Percentiles rank a stretch among this genome's conserved stretches.
phyloP scores from a whole-genome alignment of 37 sponge, comb jelly and placozoan genomes.

The Geodia barretti region DNA sequence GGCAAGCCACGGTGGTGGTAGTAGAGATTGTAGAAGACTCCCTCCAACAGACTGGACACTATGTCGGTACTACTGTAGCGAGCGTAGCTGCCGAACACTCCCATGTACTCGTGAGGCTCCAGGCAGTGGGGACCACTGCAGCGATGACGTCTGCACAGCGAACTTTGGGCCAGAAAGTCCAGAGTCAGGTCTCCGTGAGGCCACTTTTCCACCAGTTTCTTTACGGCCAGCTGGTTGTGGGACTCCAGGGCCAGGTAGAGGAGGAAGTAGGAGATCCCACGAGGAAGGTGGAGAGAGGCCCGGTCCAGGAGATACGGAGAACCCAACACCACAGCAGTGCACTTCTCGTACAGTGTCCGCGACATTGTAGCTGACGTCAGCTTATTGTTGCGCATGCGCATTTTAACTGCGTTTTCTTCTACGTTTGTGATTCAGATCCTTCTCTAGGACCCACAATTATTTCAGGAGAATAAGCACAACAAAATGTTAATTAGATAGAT shows the following conservation, averaged over 20 bases:
- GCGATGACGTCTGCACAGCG: neutral
- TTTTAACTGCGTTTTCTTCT: too few relatives aligned
- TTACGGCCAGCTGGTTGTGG: neutral
- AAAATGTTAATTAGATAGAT: too few relatives aligned
- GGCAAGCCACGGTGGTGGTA: too few relatives aligned
- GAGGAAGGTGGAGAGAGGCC: neutral
- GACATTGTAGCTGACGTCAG: conserved; percentile 22
- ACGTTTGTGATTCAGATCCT: too few relatives aligned
- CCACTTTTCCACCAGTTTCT: conserved; percentile 5
- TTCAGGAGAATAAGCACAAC: too few relatives aligned
- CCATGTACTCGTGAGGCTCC: conserved; percentile 5
- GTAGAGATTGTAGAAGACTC: neutral
- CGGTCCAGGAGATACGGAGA: neutral
- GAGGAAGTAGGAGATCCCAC: neutral
- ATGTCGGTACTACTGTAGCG: neutral
- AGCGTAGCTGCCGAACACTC: neutral
- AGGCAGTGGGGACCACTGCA: neutral
- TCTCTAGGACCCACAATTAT: too few relatives aligned
- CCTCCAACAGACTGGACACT: neutral
- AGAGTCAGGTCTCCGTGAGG: neutral
- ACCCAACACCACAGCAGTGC: neutral
- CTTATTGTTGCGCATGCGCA: conserved; percentile 48
- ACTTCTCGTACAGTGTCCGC: conserved; percentile 12
- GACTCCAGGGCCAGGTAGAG: conserved; percentile 10
- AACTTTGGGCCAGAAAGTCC: neutral